A percentile compares a stretch with the other conserved stretches of the same genome.
Evolutionary conservation across 2,113 vertebrate species (phyloP).

Genomic region (Pantherophis guttatus): DNA sequence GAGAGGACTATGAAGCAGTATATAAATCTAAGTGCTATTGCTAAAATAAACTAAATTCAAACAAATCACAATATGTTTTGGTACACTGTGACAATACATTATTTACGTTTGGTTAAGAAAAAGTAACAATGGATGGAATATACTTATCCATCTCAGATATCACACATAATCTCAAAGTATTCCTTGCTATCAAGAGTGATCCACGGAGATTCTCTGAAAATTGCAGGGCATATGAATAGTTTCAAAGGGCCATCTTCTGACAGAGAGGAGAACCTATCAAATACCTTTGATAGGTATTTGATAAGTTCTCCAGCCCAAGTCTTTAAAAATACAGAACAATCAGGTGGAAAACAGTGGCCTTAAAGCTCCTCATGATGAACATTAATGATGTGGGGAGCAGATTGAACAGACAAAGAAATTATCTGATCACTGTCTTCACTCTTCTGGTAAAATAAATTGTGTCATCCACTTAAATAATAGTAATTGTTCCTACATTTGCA

Average conservation of each 20-base stretch:
- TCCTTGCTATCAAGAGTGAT: background rate
- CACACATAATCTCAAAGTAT: background rate
- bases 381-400: background rate
- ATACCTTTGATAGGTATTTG: too few species aligned
- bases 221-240: background rate
- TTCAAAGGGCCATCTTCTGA: background rate
- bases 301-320: background rate
- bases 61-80: background rate
- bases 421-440: background rate
- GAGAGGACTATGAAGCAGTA: too few species aligned
- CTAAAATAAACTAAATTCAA: background rate
- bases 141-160: background rate
- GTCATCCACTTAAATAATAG: background rate
- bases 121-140: background rate
- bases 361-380: background rate
- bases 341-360: background rate
- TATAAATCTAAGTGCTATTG: too few species aligned
- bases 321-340: background rate
- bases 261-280: background rate
- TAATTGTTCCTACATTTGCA: background rate
- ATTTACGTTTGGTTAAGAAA: background rate
- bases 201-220: background rate
- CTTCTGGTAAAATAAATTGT: too few species aligned
- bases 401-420: background rate
- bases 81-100: background rate